Conservation (phyloP, 2,888 invertebrate genomes). For the Ferrisia virgata region DNA sequence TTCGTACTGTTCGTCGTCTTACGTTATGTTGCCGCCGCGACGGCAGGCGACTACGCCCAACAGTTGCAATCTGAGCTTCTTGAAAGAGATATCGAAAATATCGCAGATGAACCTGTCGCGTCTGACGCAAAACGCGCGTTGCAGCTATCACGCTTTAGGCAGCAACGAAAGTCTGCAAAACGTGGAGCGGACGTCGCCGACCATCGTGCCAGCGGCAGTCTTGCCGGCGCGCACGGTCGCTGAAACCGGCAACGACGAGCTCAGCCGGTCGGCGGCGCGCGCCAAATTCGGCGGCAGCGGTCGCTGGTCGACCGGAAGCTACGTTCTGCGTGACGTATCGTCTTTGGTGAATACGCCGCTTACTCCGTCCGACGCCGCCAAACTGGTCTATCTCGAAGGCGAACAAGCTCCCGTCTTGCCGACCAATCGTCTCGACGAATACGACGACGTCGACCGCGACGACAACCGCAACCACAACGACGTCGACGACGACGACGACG, state of each 20-base stretch:
- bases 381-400: conserved; percentile 68
- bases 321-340: conserved; percentile 35
- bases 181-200: not conserved
- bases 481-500: no score
- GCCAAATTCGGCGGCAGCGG: conserved; percentile 52
- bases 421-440: conserved; percentile 46
- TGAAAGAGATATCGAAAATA: conserved; percentile 68
- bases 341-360: conserved; percentile 51
- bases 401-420: conserved; percentile 59
- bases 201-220: no score
- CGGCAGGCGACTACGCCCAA: conserved; percentile 49
- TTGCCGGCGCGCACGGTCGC: no score
- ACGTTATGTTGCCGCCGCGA: conserved; percentile 47
- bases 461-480: no score
- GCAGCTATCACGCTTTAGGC: conserved; percentile 68
- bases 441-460: no score
- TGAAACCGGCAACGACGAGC: conserved; percentile 14
- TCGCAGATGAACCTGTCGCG: conserved; percentile 68
- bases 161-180: conserved; percentile 50
- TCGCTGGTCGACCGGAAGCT: conserved; percentile 38
- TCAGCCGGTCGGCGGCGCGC: conserved; percentile 52
- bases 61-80: conserved; percentile 53
- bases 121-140: conserved; percentile 60
- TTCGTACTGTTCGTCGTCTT: not conserved
- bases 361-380: conserved; percentile 66